A percentile compares a stretch with the other conserved stretches of the same genome.
These are phyloP conservation scores for Neolamprologus devosi DNA, from an alignment of 2,113 vertebrate genomes.

Conservation along the genomic window DNA sequence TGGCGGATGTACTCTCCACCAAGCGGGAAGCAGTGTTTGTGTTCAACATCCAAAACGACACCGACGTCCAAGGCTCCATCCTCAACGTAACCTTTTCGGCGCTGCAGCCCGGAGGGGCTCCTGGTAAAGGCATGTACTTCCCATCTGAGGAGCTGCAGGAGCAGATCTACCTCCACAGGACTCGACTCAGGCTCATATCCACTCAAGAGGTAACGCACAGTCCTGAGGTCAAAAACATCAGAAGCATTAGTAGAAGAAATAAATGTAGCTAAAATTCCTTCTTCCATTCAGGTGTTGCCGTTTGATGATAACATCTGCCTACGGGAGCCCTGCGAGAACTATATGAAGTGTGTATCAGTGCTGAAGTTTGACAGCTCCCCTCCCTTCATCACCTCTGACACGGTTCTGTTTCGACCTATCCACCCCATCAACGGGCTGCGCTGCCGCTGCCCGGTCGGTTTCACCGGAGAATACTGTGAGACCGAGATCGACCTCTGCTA, in stretches of 20 bases:
- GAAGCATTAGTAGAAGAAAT: background rate
- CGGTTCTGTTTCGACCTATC: slow-evolving; percentile 92
- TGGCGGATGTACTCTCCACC: slow-evolving; percentile 88
- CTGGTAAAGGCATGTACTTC: slow-evolving; percentile 77
- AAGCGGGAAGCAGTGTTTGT: slow-evolving; percentile 84
- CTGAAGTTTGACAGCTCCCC: slow-evolving; percentile 92
- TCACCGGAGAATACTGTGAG: slow-evolving; percentile 93
- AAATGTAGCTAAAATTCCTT: background rate
- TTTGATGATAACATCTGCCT: slow-evolving; percentile 98
- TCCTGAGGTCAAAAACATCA: background rate
- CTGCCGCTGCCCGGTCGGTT: slow-evolving; percentile 88
- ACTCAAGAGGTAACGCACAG: slow-evolving; percentile 72
- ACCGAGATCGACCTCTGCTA: slow-evolving; percentile 96
- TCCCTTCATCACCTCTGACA: slow-evolving; percentile 89
- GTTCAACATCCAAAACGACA: slow-evolving; percentile 96
- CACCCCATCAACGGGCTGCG: slow-evolving; percentile 91
- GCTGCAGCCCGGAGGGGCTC: slow-evolving; percentile 77
- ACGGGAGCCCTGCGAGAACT: slow-evolving; percentile 95
- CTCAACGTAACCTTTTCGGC: slow-evolving; percentile 95
- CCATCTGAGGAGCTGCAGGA: slow-evolving; percentile 94
- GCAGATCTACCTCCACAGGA: slow-evolving; percentile 94
- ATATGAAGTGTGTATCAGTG: slow-evolving; percentile 97
- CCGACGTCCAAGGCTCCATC: slow-evolving; percentile 85
- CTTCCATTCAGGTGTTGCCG: slow-evolving; percentile 76
- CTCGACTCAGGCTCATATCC: slow-evolving; percentile 83